Evolutionary conservation across 2,113 vertebrate species (phyloP).

Genomic region (Brachyhypopomus gauderio): DNA sequence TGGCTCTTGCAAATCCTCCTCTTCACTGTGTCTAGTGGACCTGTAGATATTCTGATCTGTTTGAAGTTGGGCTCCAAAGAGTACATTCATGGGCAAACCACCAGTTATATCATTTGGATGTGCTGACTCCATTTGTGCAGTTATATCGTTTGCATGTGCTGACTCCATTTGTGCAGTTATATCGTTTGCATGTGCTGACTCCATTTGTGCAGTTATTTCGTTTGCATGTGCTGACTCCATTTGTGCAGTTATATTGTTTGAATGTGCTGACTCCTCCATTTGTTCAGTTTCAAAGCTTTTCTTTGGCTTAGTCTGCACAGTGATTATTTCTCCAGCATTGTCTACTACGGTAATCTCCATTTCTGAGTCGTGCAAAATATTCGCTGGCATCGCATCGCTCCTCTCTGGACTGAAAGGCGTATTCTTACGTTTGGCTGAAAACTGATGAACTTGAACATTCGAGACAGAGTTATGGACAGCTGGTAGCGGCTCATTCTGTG

Average conservation of each 20-base stretch:
- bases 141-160: not conserved
- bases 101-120: not conserved
- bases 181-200: not conserved
- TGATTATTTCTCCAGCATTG: conserved; percentile 59
- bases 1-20: not conserved
- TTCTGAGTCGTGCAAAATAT: conserved; percentile 58
- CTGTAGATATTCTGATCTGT: not conserved
- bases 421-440: not conserved
- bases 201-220: not conserved
- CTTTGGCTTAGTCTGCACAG: conserved; percentile 62
- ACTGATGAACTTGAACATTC: conserved; percentile 7
- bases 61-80: not conserved
- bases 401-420: conserved; percentile 12
- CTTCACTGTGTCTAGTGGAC: not conserved
- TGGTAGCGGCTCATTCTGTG: not conserved
- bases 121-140: not conserved
- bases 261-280: not conserved
- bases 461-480: not conserved
- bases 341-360: conserved; percentile 71
- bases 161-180: not conserved
- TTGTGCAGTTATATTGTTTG: not conserved
- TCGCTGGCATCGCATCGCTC: conserved; percentile 46
- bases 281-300: conserved; percentile 33
- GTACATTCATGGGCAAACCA: not conserved
- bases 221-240: not conserved